Base-by-base conservation (phyloP, 2,113 vertebrate genomes). In the Naja naja region DNA sequence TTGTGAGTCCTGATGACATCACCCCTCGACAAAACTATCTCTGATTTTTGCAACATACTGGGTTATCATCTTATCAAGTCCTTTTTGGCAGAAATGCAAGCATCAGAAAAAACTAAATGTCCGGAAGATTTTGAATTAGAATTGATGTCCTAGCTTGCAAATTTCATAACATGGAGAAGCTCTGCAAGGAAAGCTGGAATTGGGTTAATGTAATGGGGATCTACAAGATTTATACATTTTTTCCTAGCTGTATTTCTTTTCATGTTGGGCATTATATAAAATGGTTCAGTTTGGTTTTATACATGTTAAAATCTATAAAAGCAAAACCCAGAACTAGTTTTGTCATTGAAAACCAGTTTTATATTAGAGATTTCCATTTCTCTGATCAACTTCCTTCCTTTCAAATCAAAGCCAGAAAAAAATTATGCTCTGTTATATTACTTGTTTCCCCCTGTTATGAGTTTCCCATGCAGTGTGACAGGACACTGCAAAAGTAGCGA, bases 321-420 rank as follows among this genome's bases (percentile, higher is more conserved):
- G 34, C 93, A 16, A 74, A 8, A 92, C 34, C 89, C 88, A 39
- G n/a, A 81, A 43, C 18, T 81, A 43, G 34, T 74, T n/a, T 94
- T 0, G 0, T 93, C 94, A 87, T 0, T 0, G 43, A 27, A 93
- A 93, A 93, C 89, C 93, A 88, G 74, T 94, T 95, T 87, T 91
- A 88, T n/a, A 92, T 34, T 91, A 92, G 60, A 94, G 89, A 88
- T 64, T 81, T 87, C 92, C 91, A 69, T 85, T 92, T 20, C 58
- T 94, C 89, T 94, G 91, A 34, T 27, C 69, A 25, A 12, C 45
- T 5, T 25, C 52, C 53, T 30, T 16, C 34, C 20, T 34, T 56
- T 12, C 55, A 20, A 85, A 85, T 58, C 18, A 49, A 85, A 91
- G 89, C 94, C 87, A 94, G 94, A 91, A 74, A 85, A 55, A 74